Base-by-base conservation (phyloP, 2,888 invertebrate species). In the Cerastis rubricosa region DNA sequence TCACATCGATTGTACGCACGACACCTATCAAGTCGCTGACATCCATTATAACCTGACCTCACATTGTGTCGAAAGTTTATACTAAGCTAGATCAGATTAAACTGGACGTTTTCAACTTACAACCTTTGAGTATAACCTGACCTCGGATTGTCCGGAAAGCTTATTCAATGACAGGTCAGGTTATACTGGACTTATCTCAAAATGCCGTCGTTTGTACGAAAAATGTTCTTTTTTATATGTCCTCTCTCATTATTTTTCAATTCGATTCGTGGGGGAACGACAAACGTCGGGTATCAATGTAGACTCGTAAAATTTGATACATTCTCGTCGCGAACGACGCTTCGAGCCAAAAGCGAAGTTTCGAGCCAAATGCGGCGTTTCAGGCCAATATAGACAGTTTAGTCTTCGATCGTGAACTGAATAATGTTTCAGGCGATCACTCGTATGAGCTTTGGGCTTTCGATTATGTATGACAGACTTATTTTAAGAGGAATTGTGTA, bases 231-330 rank as follows among this genome's bases (percentile, higher is more conserved):
- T 74, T 80, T 82, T 85, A 79, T 79, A 40, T 66, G 71, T 64
- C 49, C 57, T 35, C 45, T 69, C 76, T 87, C 87, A 90, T 90
- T 90, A 90, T 89, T 85, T 90, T 89, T 87, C 90, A 88, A 90
- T 90, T 91, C 89, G 71, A 85, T 87, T 89, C 88, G 81, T 81
- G 81, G 80, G 78, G 64, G 73, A 69, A 70, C 83, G 82, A 76
- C 84, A 77, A 85, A 81, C 81, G 85, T 66, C 59, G 84, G 82
- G 78, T 77, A 80, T 84, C 84, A 83, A 88, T 84, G 86, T 71
- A 81, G 74, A 61, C 85, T 89, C 90, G 87, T 91, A 89, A 91
- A 91, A 89, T 84, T 87, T 87, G 87, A 89, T 89, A 88, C 84
- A 78, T 78, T 83, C 80, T 12, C 76, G 77, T 80, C 83, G 75